phyloP scores from a whole-genome alignment of 2,888 invertebrate species.

The Heliconius ethilla region DNA sequence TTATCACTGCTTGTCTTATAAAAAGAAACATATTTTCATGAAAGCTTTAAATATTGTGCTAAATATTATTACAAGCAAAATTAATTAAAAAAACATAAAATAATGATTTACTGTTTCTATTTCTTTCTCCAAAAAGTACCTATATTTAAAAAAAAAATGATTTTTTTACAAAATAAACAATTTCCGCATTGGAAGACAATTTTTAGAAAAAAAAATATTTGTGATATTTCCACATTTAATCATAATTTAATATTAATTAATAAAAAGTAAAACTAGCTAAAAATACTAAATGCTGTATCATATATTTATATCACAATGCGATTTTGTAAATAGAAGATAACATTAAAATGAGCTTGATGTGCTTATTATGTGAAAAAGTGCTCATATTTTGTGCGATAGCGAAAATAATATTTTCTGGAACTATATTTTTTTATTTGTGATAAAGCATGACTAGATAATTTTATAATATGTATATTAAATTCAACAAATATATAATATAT shows the following conservation, averaged over 20 bases:
- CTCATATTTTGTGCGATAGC: slow-evolving; percentile 37
- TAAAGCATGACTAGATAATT: slow-evolving; percentile 33
- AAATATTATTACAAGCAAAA: background rate
- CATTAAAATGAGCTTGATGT: slow-evolving; percentile 43
- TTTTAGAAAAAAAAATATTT: background rate
- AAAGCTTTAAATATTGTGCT: slow-evolving; percentile 24
- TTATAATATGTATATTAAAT: background rate
- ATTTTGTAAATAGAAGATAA: slow-evolving; percentile 26
- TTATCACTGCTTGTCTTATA: slow-evolving; percentile 50
- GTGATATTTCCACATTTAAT: background rate
- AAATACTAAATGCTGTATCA: background rate
- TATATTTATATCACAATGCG: slow-evolving; percentile 34
- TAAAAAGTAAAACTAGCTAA: slow-evolving; percentile 22
- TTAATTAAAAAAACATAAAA: background rate
- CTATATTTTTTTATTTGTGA: background rate
- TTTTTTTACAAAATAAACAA: background rate
- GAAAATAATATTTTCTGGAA: slow-evolving; percentile 26
- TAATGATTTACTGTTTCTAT: background rate
- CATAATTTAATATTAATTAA: background rate
- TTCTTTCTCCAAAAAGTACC: background rate
- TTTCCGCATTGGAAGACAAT: slow-evolving; percentile 22
- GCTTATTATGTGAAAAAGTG: slow-evolving; percentile 43
- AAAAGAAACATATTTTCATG: slow-evolving; percentile 25
- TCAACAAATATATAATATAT: background rate
- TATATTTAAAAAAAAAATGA: background rate